A percentile compares a stretch with the other conserved stretches of the same genome.
These are phyloP conservation scores for Tipula vernalis DNA, from an alignment of 2,888 invertebrate species.

Conservation along the genomic window DNA sequence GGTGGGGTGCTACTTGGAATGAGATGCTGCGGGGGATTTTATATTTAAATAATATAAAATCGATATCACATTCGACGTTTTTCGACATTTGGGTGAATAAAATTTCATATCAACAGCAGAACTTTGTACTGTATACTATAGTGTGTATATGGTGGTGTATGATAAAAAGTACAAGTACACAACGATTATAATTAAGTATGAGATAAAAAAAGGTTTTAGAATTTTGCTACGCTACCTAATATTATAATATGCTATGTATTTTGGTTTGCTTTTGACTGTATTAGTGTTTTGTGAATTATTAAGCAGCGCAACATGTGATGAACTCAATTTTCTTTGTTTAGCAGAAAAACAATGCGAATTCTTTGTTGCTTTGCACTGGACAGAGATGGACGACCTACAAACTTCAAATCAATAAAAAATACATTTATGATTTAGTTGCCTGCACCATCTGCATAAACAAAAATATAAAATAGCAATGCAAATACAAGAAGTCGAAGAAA, in stretches of 20 bases:
- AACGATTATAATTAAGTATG: background rate
- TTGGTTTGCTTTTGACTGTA: background rate
- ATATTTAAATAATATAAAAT: background rate
- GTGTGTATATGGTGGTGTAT: background rate
- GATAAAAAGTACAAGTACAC: background rate
- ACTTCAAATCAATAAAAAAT: too few species aligned
- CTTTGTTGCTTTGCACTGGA: background rate
- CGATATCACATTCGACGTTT: background rate
- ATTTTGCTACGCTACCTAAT: background rate
- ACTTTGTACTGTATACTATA: background rate
- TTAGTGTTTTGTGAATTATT: background rate
- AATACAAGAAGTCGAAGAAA: background rate
- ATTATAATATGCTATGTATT: background rate
- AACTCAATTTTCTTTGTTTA: background rate
- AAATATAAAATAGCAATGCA: background rate
- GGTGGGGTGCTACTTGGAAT: background rate
- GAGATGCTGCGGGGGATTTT: background rate
- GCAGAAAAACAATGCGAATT: background rate
- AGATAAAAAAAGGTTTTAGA: background rate
- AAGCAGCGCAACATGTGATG: background rate
- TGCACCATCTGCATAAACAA: background rate
- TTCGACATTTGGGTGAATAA: slow-evolving; percentile 4
- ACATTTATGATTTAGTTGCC: too few species aligned
- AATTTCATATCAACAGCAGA: background rate
- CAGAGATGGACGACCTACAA: too few species aligned